Evolutionary conservation across 2,888 invertebrate genomes (phyloP), one percentile per base, ranked within the genome.

Genomic region (Elegia similella): DNA sequence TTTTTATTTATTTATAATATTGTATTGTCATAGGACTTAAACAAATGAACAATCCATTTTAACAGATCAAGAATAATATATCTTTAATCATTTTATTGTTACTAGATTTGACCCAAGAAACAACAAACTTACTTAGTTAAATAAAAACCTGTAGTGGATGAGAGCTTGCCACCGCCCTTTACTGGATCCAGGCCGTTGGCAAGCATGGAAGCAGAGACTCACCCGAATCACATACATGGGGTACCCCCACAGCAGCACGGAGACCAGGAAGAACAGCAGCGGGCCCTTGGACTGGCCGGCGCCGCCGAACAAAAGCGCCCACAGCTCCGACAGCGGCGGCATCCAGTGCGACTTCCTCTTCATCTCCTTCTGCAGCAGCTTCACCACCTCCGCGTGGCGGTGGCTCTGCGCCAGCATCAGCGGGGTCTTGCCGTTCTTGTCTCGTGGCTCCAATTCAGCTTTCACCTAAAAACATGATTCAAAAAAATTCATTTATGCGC

Each of bases 391-490:
- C 42, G 94, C 94, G 79, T 98, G 97, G 34, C 97, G 94, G 77
- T 98, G 96, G 63, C 97, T 96, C 77, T 95, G 95, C 0, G 98
- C 98, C 59, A 98, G 85, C 94, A 97, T 96, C 34, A 98, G 86
- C 0, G 98, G 98, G 0, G 98, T 98, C 86, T 98, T 98, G 2
- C 96, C 97, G 83, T 98, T 98, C 80, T 97, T 98, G 76, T 98
- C 98, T 10, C 95, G 93, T 0, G 97, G 95, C 73, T 97, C 96
- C 58, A 98, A 83, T 73, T 97, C 97, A 30, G 98, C 95, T 78
- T 96, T 96, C 60, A 97, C 97, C 94, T 95, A 69, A 55, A 80
- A 75, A 23, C 23, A 23, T 5, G 23, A 23, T 23, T 23, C 23
- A 23, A 23, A 23, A n/a, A n/a, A n/a, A n/a, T n/a, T n/a, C n/a